Conservation (phyloP, 2,113 vertebrate species). For the Phyllostomus discolor region DNA sequence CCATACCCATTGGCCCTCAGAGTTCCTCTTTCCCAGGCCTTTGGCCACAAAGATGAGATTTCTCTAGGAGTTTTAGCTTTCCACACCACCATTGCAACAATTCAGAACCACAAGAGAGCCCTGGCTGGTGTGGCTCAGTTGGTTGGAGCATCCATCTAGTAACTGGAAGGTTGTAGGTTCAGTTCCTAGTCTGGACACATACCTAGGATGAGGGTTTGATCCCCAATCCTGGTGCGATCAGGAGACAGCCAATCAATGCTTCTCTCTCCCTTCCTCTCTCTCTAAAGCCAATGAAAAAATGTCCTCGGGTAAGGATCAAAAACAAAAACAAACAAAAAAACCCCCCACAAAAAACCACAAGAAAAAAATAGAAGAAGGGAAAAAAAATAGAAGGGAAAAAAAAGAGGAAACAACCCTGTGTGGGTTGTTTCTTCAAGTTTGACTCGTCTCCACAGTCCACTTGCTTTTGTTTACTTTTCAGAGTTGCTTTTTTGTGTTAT, state of each 20-base stretch:
- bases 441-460: constrained; percentile 18
- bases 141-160: no score
- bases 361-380: background rate
- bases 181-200: no score
- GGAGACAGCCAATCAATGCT: no score
- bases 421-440: constrained; percentile 25
- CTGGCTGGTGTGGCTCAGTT: no score
- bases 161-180: no score
- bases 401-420: constrained; percentile 37
- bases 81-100: background rate
- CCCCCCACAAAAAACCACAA: constrained; percentile 4
- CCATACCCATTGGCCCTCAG: background rate
- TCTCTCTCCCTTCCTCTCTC: no score
- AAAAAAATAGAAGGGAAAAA: background rate
- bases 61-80: constrained; percentile 9
- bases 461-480: constrained; percentile 56
- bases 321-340: background rate
- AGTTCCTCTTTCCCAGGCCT: background rate
- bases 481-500: constrained; percentile 8
- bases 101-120: background rate
- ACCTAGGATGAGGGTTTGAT: no score
- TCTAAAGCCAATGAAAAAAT: no score
- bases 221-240: no score
- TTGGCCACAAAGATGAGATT: background rate
- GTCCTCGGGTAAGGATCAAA: no score